Percentiles rank a stretch among this genome's conserved stretches.
These are phyloP conservation scores for Physeter macrocephalus DNA, from an alignment of 2,113 vertebrate species.

Conservation along the genomic window DNA sequence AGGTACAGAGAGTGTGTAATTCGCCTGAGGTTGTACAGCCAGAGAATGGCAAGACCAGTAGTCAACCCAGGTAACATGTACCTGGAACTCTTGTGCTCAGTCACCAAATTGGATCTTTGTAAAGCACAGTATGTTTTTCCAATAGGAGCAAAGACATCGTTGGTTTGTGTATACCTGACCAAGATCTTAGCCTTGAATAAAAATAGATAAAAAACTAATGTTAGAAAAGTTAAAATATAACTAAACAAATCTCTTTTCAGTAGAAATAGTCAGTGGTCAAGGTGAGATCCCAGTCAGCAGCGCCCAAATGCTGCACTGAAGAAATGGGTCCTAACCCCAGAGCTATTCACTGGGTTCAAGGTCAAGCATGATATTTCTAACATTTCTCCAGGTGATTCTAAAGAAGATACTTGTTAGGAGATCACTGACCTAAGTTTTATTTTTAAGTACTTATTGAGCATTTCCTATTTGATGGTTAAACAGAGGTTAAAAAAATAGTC, in stretches of 20 bases:
- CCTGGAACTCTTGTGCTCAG: not conserved
- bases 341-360: not conserved
- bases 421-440: not conserved
- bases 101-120: not conserved
- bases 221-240: not conserved
- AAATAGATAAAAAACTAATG: not conserved
- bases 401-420: not conserved
- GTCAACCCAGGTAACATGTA: not conserved
- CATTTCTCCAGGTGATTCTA: not conserved
- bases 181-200: not conserved
- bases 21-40: not conserved
- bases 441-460: not conserved
- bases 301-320: not conserved
- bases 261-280: not conserved
- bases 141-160: not conserved
- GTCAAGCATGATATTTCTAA: not conserved
- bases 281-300: not conserved
- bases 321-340: not conserved
- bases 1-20: not conserved
- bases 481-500: not conserved
- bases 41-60: not conserved
- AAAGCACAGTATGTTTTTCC: not conserved
- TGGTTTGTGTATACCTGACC: not conserved
- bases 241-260: not conserved
- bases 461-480: not conserved